Evolutionary conservation across 2,888 invertebrate genomes (phyloP), one percentile per base, ranked within the genome.

Genomic region (Orgyia antiqua): DNA sequence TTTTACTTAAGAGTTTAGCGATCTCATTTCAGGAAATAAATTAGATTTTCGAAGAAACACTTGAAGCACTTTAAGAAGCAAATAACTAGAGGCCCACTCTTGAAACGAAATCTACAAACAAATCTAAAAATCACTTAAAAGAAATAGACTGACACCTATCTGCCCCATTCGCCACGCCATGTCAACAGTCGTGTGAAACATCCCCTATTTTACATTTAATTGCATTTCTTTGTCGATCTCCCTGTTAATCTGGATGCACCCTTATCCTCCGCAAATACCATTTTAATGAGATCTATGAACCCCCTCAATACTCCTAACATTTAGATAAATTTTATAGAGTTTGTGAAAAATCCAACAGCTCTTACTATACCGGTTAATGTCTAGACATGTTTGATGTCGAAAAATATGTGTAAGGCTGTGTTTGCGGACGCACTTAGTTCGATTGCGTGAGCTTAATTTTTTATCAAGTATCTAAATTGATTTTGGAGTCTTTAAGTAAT

Each of bases 171-270:
- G 83, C 77, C 79, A 76, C 78, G 66, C 47, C 68, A 50, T 69
- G 82, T 83, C 80, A 83, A 80, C 78, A 79, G 44, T 71, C 74
- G 78, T 80, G 82, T 79, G 78, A 73, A 79, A 68, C 69, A 70
- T 60, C 71, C 83, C 83, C 75, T 83, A 80, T 78, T 86, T 83
- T 83, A 82, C 82, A 86, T 86, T 83, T 84, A 86, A 86, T 86
- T 86, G 82, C 84, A 83, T 86, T 84, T 83, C 83, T 86, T 83
- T 84, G 83, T 83, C 73, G 68, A 79, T 78, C 72, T 74, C 73
- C 72, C 72, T 56, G 77, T 75, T 78, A 82, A 79, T 82, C 76
- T 76, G 70, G 60, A 78, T 80, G 79, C 80, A 79, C 84, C 82
- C 84, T 83, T 76, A 75, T 72, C 63, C 61, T 50, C 39, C 51